Evolutionary conservation across 2,113 vertebrate species (phyloP).

Genomic region (Cisticola juncidis): DNA sequence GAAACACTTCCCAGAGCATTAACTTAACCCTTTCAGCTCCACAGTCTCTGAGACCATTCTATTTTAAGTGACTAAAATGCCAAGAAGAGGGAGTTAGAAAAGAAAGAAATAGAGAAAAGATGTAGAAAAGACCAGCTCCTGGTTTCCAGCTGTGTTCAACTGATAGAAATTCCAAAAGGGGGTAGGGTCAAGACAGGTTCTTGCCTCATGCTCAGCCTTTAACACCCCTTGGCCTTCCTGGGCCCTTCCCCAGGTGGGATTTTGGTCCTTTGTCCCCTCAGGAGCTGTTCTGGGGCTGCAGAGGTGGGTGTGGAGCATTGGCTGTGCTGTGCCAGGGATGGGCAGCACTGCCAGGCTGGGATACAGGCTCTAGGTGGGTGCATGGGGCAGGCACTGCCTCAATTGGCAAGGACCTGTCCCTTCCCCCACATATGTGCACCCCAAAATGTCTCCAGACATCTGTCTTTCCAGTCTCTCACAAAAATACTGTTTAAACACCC

Average conservation of each 20-base stretch:
- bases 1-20: not conserved
- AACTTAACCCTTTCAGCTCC: not conserved
- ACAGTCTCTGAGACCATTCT: not conserved
- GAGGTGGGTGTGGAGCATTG: not conserved
- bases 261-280: not conserved
- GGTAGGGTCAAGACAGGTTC: rapidly evolving
- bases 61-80: not conserved
- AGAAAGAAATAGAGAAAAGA: not conserved
- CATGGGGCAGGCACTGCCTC: not conserved
- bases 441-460: rapidly evolving
- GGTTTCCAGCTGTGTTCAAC: not conserved
- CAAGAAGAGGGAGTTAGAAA: not conserved
- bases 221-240: not conserved
- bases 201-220: not conserved
- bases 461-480: not conserved
- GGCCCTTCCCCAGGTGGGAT: too few relatives aligned
- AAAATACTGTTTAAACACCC: not conserved
- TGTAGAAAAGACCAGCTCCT: not conserved
- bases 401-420: not conserved
- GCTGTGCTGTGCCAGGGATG: not conserved
- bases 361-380: not conserved
- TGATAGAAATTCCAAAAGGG: not conserved
- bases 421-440: rapidly evolving
- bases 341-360: too few relatives aligned
- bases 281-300: not conserved